These are phyloP conservation scores for Erebia ligea DNA, from an alignment of 2,888 invertebrate genomes.

Conservation along the genomic window DNA sequence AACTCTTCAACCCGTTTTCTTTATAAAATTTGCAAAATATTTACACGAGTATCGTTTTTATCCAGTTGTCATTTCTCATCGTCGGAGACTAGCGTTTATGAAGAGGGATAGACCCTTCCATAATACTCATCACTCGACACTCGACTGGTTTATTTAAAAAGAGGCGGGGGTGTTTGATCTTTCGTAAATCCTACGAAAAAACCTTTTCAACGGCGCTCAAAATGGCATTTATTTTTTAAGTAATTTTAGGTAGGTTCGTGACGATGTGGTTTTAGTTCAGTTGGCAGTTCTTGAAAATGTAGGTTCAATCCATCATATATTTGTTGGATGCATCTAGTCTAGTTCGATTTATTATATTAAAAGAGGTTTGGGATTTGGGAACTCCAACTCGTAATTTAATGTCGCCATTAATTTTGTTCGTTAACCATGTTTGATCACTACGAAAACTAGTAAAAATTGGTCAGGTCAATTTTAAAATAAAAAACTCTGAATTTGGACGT, in stretches of 20 bases:
- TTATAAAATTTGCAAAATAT: constrained; percentile 12
- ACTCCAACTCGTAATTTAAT: not conserved
- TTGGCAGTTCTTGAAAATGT: not conserved
- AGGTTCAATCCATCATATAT: not conserved
- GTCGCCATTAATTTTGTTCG: not conserved
- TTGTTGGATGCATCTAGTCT: not conserved
- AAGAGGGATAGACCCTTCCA: constrained; percentile 33
- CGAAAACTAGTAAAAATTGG: not conserved
- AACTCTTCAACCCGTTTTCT: not conserved
- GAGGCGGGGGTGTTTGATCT: constrained; percentile 30
- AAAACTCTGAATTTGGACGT: not conserved
- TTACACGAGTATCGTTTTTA: constrained; percentile 4
- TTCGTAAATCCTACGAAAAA: constrained; percentile 25
- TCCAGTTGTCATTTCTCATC: constrained; percentile 17
- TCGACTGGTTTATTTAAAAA: constrained; percentile 39
- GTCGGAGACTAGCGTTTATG: constrained; percentile 25
- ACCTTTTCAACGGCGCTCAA: constrained; percentile 2
- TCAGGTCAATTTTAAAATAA: not conserved
- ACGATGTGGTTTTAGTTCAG: not conserved
- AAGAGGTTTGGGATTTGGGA: not conserved
- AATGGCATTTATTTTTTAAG: not conserved
- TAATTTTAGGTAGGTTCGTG: not conserved
- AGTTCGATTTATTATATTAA: not conserved
- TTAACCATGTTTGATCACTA: not conserved
- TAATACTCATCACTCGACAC: constrained; percentile 30